Percentiles rank a stretch among this genome's conserved stretches.
Conservation (phyloP, 2,888 invertebrate species). For the Tenthredo mesomela region DNA sequence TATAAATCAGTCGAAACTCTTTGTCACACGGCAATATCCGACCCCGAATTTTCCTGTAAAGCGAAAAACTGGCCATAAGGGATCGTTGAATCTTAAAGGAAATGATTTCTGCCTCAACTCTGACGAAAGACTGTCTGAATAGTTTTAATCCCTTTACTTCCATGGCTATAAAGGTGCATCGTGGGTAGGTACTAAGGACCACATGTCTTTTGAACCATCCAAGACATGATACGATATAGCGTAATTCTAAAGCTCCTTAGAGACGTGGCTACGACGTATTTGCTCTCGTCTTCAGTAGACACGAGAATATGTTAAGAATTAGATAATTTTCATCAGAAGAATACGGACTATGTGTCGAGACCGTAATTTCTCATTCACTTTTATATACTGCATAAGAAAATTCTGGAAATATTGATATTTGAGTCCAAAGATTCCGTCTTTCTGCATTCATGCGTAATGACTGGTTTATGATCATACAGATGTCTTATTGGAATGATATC, state of each 20-base stretch:
- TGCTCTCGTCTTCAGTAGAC: not conserved
- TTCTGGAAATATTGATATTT: not conserved
- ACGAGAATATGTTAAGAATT: not conserved
- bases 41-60: not conserved
- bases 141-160: constrained; percentile 4
- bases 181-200: not conserved
- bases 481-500: not conserved
- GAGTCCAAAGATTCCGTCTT: not conserved
- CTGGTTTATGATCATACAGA: not conserved
- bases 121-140: constrained; percentile 19
- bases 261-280: not conserved
- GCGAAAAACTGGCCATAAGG: not conserved
- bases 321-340: not conserved
- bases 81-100: not conserved
- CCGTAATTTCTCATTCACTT: not conserved
- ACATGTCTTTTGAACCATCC: constrained; percentile 3
- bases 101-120: not conserved
- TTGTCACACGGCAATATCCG: not conserved
- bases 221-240: not conserved
- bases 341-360: not conserved
- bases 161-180: not conserved
- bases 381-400: not conserved
- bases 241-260: not conserved
- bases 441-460: not conserved
- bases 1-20: constrained; percentile 17